These are phyloP conservation scores for Leptocoma aspasia DNA, from an alignment of 2,113 vertebrate genomes.

Conservation along the genomic window DNA sequence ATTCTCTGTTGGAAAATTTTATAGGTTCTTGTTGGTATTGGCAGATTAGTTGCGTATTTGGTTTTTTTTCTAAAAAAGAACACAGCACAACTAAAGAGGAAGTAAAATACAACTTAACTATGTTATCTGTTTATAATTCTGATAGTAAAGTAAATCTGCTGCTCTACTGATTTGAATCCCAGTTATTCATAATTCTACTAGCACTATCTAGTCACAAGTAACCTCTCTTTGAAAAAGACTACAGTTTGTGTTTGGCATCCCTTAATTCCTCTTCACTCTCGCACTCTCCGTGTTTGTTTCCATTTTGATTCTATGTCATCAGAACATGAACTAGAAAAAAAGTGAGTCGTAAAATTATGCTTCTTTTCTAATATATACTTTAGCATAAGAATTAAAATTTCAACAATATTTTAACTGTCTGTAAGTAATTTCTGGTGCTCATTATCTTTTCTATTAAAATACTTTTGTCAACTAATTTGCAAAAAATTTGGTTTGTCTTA, in stretches of 20 bases:
- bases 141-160: not conserved
- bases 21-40: conserved; percentile 17
- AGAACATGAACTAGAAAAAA: not conserved
- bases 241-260: not conserved
- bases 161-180: not conserved
- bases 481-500: not conserved
- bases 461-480: not conserved
- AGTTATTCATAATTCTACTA: not conserved
- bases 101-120: not conserved
- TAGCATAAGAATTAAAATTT: not conserved
- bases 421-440: not conserved
- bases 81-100: not conserved
- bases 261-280: not conserved
- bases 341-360: not conserved
- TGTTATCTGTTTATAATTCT: not conserved
- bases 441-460: not conserved
- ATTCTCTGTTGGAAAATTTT: conserved; percentile 2
- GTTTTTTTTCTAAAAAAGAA: not conserved
- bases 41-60: conserved; percentile 29
- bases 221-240: not conserved
- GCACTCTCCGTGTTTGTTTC: not conserved
- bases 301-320: not conserved
- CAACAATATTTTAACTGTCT: not conserved
- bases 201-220: not conserved
- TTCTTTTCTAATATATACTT: not conserved